Conservation (phyloP, 2,888 invertebrate species). For the Drosophila monieri region DNA sequence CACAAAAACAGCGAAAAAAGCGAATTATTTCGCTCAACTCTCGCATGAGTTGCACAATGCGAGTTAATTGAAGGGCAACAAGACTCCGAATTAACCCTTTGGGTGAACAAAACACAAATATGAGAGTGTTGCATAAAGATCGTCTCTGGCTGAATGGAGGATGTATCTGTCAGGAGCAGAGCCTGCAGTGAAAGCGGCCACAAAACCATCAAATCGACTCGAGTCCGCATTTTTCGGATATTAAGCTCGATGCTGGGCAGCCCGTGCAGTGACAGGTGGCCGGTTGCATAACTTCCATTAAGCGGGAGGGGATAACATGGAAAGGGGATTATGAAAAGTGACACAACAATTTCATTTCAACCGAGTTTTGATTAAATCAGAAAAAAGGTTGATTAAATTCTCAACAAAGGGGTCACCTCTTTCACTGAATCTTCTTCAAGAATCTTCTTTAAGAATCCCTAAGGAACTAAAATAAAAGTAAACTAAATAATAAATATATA, state of each 20-base stretch:
- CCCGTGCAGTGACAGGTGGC: slow-evolving; percentile 16
- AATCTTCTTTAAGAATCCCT: no score
- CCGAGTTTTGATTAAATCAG: not conserved
- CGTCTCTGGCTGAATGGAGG: slow-evolving; percentile 3
- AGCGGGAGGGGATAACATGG: not conserved
- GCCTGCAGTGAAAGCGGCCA: slow-evolving; percentile 17
- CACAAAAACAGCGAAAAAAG: not conserved
- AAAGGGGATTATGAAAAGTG: not conserved
- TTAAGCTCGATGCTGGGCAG: slow-evolving; percentile 5
- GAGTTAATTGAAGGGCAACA: slow-evolving; percentile 36
- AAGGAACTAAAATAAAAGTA: no score
- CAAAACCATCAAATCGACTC: slow-evolving; percentile 19
- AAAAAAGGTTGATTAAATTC: not conserved
- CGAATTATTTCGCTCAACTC: slow-evolving; percentile 8
- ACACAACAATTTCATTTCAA: not conserved
- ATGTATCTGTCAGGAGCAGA: slow-evolving; percentile 5
- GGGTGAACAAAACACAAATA: not conserved
- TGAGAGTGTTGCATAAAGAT: slow-evolving; percentile 37
- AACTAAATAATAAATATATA: no score
- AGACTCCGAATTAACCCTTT: slow-evolving; percentile 15
- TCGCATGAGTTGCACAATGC: slow-evolving; percentile 23
- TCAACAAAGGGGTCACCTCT: not conserved
- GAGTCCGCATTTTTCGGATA: slow-evolving; percentile 36
- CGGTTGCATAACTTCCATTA: slow-evolving; percentile 12
- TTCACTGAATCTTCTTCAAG: not conserved